Conservation (phyloP, 2,888 invertebrate species). For the Coelogynopora nodosa region DNA sequence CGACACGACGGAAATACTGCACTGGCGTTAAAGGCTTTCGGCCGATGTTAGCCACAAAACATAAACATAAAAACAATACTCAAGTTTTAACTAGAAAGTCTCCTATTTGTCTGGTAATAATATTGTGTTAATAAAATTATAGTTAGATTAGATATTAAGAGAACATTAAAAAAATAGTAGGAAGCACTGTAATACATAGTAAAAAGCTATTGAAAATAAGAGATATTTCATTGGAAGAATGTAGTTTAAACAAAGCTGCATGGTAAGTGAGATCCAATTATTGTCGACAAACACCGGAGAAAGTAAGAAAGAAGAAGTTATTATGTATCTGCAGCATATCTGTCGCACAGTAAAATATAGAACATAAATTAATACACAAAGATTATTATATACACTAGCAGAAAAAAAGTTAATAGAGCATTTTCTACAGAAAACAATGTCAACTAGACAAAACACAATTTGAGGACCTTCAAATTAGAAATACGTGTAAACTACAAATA, state of each 20-base stretch:
- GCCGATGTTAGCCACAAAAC: background rate
- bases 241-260: background rate
- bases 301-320: background rate
- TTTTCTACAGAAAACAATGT: conserved; percentile 24
- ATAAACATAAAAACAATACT: background rate
- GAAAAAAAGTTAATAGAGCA: conserved; percentile 2
- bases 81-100: background rate
- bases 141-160: background rate
- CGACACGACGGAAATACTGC: background rate
- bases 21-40: conserved; percentile 7
- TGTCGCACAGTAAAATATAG: background rate
- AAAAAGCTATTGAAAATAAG: background rate
- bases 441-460: background rate
- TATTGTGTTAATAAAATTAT: background rate
- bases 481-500: conserved; percentile 13
- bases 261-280: background rate
- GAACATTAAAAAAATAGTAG: background rate
- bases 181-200: background rate
- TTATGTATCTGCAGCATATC: background rate
- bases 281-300: background rate
- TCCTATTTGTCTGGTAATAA: too few relatives aligned
- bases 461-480: background rate
- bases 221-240: background rate
- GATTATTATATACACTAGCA: background rate
- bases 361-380: background rate